Conservation (phyloP, 2,113 vertebrate species). For the Alouatta palliata region DNA sequence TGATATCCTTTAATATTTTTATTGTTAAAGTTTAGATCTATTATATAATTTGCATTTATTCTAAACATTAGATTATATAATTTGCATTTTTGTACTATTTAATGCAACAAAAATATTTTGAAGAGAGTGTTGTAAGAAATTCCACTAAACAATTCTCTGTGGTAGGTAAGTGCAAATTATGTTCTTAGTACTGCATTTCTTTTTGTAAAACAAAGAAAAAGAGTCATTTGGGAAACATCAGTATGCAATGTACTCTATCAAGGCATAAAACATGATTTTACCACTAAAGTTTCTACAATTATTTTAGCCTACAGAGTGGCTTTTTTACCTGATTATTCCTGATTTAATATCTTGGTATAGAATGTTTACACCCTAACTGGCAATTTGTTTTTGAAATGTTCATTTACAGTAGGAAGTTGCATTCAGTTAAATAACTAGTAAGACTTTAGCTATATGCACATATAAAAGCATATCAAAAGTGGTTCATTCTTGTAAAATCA, state of each 20-base stretch:
- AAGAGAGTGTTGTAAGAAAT: not conserved
- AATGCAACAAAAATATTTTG: constrained; percentile 7
- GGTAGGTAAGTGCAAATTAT: constrained; percentile 23
- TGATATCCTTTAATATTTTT: constrained; percentile 18
- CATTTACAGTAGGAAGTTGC: constrained; percentile 33
- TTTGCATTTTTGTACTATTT: no score
- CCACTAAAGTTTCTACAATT: not conserved
- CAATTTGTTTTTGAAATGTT: constrained; percentile 29
- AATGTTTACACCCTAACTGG: not conserved
- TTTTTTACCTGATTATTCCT: not conserved
- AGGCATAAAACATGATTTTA: constrained; percentile 10
- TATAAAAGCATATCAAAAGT: constrained; percentile 21
- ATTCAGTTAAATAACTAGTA: not conserved
- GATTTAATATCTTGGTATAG: not conserved
- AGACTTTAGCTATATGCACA: not conserved
- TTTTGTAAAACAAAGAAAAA: not conserved
- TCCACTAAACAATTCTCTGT: constrained; percentile 14
- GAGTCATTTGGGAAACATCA: not conserved
- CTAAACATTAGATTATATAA: constrained; percentile 28
- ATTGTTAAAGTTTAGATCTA: constrained; percentile 30
- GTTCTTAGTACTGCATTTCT: not conserved
- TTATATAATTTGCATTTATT: not conserved
- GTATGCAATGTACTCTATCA: not conserved
- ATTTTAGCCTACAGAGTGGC: not conserved
- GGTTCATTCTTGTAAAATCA: not conserved